Base-by-base conservation (phyloP, 2,797 vertebrate genomes). In the Platyrinchus mystaceus region DNA sequence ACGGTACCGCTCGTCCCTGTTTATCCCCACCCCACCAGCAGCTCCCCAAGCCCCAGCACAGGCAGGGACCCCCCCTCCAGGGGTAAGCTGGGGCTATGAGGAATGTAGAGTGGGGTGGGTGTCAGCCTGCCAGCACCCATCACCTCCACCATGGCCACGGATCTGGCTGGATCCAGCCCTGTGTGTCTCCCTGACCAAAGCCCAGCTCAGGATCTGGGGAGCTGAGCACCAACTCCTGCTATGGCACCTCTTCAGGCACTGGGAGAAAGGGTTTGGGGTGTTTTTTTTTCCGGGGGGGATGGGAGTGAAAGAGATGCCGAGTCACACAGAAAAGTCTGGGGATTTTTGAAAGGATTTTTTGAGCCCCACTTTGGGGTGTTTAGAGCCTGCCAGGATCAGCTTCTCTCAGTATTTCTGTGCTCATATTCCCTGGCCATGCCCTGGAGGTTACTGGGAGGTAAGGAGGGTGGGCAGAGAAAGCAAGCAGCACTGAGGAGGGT, bases 231-330 rank as follows among this genome's bases (percentile, higher is more conserved):
- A 1, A 0, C 20, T 67, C 68, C 39, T 84, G 64, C 56, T n/a
- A 0, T 13, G 14, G 56, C 68, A 73, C 23, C 46, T 62, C 64
- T 56, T 60, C 64, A 39, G 49, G 36, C 0, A 0, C 0, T 7
- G 43, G 67, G 68, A 50, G 27, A 74, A 66, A 49, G 32, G 41
- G 46, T 77, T 80, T 73, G 53, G 44, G 59, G 39, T 71, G 22
- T 0, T 16, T 43, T 24, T 43, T 41, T 68, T 52, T 39, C 15
- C 13, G 4, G 20, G 47, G 39, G 34, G 58, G 17, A 32, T 47
- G 46, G 80, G 34, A 37, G 13, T 27, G 50, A 50, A 76, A 37
- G 81, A 22, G 36, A 6, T 63, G 34, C 14, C 1, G 3, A 66
- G 46, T 79, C 56, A 49, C 71, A 41, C 2, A 13, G 60, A 28